A percentile compares a stretch with the other conserved stretches of the same genome.
Conservation (phyloP, 23 tunicate species). For the Halocynthia roretzi region DNA sequence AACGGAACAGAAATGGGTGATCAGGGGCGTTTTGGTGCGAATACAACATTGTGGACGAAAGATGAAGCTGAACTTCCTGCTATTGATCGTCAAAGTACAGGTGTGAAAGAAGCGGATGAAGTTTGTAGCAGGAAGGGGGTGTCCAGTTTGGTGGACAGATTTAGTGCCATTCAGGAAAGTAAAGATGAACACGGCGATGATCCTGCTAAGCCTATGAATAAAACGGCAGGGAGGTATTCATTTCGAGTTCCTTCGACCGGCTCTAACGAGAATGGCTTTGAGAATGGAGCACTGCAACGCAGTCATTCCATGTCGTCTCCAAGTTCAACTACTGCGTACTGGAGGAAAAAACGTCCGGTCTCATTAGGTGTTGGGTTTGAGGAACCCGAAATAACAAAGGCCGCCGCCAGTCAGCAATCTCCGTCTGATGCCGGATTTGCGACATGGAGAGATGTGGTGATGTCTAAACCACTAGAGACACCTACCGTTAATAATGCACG, state of each 20-base stretch:
- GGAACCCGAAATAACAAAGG: no score
- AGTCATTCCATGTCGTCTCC: constrained; percentile 6
- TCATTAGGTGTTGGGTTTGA: no score
- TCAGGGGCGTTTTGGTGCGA: no score
- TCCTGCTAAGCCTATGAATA: neutral
- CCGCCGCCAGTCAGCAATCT: no score
- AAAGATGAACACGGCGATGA: neutral
- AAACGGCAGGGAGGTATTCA: neutral
- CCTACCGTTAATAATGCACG: neutral
- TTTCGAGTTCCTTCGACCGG: neutral
- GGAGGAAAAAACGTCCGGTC: no score
- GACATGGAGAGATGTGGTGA: constrained; percentile 4
- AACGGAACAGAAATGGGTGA: neutral
- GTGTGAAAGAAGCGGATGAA: no score
- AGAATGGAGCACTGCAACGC: neutral
- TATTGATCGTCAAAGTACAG: no score
- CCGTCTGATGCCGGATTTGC: neutral
- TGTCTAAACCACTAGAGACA: neutral
- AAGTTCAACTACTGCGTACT: no score
- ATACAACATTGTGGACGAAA: no score
- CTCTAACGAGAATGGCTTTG: neutral
- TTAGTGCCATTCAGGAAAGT: neutral
- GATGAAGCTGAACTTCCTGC: no score
- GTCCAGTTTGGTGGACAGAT: constrained; percentile 15
- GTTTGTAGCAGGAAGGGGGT: constrained; percentile 6